Evolutionary conservation across 2,797 vertebrate species (phyloP).

Genomic region (Prunella strophiata): DNA sequence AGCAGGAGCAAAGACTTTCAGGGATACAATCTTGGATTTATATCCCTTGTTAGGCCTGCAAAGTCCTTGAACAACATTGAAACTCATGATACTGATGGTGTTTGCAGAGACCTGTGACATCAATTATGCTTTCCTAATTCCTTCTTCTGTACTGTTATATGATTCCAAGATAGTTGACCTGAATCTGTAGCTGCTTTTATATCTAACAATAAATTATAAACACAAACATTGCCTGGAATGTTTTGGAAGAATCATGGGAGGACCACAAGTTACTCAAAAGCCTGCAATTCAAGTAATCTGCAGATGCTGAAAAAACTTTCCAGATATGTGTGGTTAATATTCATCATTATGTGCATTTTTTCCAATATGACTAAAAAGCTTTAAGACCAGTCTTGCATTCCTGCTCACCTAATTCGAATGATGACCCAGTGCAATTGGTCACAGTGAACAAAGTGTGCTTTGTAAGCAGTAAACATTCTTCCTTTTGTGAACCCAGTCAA

Average conservation of each 20-base stretch:
- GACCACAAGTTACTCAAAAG: conserved; percentile 56
- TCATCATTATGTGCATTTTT: conserved; percentile 54
- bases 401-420: conserved; percentile 16
- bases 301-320: conserved; percentile 39
- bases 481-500: not conserved
- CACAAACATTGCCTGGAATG: conserved; percentile 31
- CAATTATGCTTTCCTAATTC: not conserved
- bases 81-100: not conserved
- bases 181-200: conserved; percentile 24
- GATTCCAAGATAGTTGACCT: conserved; percentile 1
- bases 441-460: not conserved
- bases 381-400: conserved; percentile 27
- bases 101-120: not conserved
- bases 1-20: not conserved
- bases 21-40: not conserved
- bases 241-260: conserved; percentile 16
- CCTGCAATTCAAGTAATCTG: conserved; percentile 40
- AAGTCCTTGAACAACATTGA: not conserved
- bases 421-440: conserved; percentile 36
- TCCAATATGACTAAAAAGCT: conserved; percentile 49
- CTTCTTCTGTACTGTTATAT: not conserved
- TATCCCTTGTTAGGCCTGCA: not conserved
- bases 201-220: conserved; percentile 56
- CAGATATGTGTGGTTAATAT: conserved; percentile 61
- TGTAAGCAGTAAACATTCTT: conserved; percentile 32